Evolutionary conservation across 2,888 invertebrate species (phyloP), one percentile per base, ranked within the genome.

Genomic region (Drosophila phalerata): DNA sequence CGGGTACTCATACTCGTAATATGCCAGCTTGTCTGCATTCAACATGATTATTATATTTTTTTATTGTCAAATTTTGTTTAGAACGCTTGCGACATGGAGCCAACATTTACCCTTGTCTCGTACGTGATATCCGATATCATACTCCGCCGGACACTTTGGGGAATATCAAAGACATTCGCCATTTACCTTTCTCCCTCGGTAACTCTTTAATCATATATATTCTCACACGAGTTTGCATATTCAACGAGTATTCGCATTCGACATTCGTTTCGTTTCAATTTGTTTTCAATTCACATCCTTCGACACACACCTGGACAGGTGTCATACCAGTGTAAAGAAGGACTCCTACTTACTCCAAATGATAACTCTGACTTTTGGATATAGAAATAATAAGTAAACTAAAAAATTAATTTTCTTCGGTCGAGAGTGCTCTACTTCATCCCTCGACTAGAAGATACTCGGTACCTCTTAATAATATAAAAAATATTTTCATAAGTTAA

Each of bases 101-200:
- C 57, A 70, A 65, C 64, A 61, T 55, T 81, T 64, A 86, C 84
- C 89, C 87, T 88, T 57, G 89, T 86, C 89, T 84, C 73, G 85
- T 84, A 88, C 89, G 89, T 88, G 89, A 84, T 85, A 85, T 58
- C 62, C 65, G 68, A 86, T 85, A 88, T 66, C 66, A 79, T 62
- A 53, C 58, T 60, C 43, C 62, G 68, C 81, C 64, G 84, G 84
- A 88, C 87, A 86, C 87, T 68, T 73, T 79, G 65, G 84, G 84
- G 84, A 85, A 84, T 81, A 76, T 37, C 51, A 22, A 49, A 56
- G 45, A 32, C 42, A 43, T 52, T 42, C 48, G 11, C 19, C 60
- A 38, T 37, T 45, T 17, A 17, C 17, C 15, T 45, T 17, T n/a
- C 1, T 1, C 17, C 10, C 25, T 34, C 2, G 22, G 49, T 45